Evolutionary conservation across 2,797 vertebrate species (phyloP).

Genomic region (Syngnathus acus): DNA sequence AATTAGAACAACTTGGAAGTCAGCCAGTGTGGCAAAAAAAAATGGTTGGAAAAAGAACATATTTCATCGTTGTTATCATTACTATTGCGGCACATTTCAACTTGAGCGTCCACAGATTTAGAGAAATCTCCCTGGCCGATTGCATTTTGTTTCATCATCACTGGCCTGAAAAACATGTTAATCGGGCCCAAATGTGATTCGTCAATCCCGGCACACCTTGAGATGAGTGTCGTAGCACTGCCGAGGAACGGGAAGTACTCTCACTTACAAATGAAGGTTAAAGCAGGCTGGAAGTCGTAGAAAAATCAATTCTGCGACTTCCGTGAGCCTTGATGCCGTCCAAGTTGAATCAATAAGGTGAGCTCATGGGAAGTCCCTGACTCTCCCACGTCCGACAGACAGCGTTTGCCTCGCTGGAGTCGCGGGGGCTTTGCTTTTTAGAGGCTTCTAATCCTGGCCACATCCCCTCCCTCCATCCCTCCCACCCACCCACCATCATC

Average conservation of each 20-base stretch:
- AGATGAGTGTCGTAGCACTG: background rate
- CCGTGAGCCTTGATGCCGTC: slow-evolving; percentile 34
- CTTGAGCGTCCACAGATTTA: background rate
- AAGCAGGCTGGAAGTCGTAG: slow-evolving; percentile 5
- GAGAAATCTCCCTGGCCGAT: background rate
- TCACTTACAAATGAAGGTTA: background rate
- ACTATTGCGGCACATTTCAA: slow-evolving; percentile 5
- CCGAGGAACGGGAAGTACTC: background rate
- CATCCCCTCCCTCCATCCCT: no score
- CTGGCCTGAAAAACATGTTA: background rate
- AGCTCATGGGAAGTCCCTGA: slow-evolving; percentile 73
- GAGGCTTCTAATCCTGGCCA: slow-evolving; percentile 97
- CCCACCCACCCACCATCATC: background rate
- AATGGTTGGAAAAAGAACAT: background rate
- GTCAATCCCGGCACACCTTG: slow-evolving; percentile 4
- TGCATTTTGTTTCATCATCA: slow-evolving; percentile 8
- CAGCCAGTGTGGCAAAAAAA: background rate
- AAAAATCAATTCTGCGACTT: slow-evolving; percentile 15
- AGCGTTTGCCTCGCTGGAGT: slow-evolving; percentile 42
- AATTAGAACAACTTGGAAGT: slow-evolving; percentile 1
- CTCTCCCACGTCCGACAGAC: slow-evolving; percentile 59
- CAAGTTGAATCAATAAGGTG: slow-evolving; percentile 64
- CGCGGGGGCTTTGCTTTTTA: slow-evolving; percentile 79
- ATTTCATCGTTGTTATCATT: slow-evolving; percentile 7
- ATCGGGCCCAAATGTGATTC: slow-evolving; percentile 7